Conservation (phyloP, 2,888 invertebrate species). For the Synergus japonicus region DNA sequence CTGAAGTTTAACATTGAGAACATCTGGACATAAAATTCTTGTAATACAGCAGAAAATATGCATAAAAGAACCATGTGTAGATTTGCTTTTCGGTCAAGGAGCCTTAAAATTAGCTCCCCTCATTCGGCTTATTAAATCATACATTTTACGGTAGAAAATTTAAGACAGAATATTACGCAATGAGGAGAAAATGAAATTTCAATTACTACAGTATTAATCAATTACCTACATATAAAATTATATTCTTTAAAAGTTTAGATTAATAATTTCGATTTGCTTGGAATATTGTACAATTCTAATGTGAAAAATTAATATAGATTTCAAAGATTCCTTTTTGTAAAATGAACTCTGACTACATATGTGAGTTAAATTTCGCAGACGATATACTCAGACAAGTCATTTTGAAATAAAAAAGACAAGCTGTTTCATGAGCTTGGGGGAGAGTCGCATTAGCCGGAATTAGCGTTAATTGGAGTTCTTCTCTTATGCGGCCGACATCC, state of each 20-base stretch:
- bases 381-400: conserved; percentile 59
- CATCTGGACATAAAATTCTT: conserved; percentile 58
- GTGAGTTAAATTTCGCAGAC: conserved; percentile 53
- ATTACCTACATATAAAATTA: background rate
- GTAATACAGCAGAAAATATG: conserved; percentile 34
- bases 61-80: conserved; percentile 34
- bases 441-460: conserved; percentile 72
- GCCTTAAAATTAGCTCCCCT: conserved; percentile 36
- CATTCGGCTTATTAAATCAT: background rate
- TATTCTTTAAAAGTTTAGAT: background rate
- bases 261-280: background rate
- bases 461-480: conserved; percentile 73
- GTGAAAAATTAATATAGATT: background rate
- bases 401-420: conserved; percentile 61
- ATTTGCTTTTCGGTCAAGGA: conserved; percentile 37
- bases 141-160: background rate
- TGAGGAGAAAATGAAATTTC: background rate
- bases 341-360: background rate
- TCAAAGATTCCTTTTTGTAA: background rate
- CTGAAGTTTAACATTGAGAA: conserved; percentile 49
- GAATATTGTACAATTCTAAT: too few species aligned
- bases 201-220: background rate
- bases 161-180: background rate
- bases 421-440: conserved; percentile 61
- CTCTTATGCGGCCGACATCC: conserved; percentile 54